phyloP scores from a whole-genome alignment of 2,113 vertebrate genomes.

The Ivindomyrus marchei region DNA sequence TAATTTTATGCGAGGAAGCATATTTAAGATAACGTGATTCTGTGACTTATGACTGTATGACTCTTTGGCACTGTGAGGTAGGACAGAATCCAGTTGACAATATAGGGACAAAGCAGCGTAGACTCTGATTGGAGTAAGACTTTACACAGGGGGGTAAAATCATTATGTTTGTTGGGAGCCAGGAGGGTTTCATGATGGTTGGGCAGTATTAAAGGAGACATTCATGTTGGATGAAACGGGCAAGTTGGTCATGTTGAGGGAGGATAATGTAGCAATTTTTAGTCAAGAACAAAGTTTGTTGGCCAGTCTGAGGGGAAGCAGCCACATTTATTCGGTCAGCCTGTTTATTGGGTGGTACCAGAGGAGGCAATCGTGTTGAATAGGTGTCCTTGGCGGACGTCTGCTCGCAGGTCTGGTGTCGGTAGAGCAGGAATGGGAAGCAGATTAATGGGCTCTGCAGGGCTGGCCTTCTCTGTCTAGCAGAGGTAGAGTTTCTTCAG shows the following conservation, averaged over 20 bases:
- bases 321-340: background rate
- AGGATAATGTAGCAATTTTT: background rate
- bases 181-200: background rate
- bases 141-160: background rate
- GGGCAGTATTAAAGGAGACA: background rate
- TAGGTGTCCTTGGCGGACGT: conserved; percentile 63
- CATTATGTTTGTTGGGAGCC: background rate
- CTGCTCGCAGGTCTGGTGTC: conserved; percentile 87
- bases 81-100: background rate
- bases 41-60: background rate
- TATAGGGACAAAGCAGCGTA: background rate
- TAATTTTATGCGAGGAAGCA: background rate
- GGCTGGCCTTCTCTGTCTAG: conserved; percentile 78
- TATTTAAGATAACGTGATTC: background rate
- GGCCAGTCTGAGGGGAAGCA: conserved; percentile 5
- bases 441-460: conserved; percentile 83
- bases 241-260: background rate
- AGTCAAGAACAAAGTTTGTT: conserved; percentile 47
- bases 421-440: conserved; percentile 81
- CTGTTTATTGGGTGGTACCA: conserved; percentile 1
- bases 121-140: background rate
- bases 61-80: conserved; percentile 13
- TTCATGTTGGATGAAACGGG: background rate
- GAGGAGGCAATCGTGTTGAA: conserved; percentile 22
- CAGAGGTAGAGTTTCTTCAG: conserved; percentile 79